These are phyloP conservation scores for Carlito syrichta DNA, from an alignment of 2,113 vertebrate species.

Conservation along the genomic window DNA sequence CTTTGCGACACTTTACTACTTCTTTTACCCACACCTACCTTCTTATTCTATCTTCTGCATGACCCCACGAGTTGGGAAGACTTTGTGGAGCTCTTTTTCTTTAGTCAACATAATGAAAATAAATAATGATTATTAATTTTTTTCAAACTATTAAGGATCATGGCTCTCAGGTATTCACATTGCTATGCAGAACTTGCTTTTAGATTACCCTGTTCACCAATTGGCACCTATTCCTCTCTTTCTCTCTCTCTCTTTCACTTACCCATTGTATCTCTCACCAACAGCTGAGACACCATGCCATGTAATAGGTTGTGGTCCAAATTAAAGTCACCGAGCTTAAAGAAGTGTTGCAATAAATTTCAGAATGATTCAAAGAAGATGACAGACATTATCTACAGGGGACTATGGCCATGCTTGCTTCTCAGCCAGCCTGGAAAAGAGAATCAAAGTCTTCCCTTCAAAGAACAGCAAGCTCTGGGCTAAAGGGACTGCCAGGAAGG, in stretches of 20 bases:
- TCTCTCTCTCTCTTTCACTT: background rate
- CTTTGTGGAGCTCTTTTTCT: background rate
- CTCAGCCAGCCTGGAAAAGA: background rate
- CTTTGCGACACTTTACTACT: background rate
- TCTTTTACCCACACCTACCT: background rate
- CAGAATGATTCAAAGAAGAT: background rate
- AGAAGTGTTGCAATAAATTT: background rate
- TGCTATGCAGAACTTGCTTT: background rate
- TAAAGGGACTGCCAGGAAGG: background rate
- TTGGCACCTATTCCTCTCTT: too few relatives aligned
- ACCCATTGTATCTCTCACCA: background rate
- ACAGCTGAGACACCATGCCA: background rate
- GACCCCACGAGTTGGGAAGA: background rate
- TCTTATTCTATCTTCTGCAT: background rate
- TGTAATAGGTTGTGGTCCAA: background rate
- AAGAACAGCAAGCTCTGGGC: background rate
- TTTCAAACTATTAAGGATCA: background rate
- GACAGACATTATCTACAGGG: background rate
- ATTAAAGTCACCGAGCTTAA: background rate
- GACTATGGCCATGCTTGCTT: background rate
- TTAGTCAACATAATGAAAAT: background rate
- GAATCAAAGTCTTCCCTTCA: background rate
- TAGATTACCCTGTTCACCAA: background rate
- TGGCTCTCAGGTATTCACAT: background rate
- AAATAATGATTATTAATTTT: background rate